These are phyloP conservation scores for Leptopilina myrica DNA, from an alignment of 2,888 invertebrate species.

Conservation along the genomic window DNA sequence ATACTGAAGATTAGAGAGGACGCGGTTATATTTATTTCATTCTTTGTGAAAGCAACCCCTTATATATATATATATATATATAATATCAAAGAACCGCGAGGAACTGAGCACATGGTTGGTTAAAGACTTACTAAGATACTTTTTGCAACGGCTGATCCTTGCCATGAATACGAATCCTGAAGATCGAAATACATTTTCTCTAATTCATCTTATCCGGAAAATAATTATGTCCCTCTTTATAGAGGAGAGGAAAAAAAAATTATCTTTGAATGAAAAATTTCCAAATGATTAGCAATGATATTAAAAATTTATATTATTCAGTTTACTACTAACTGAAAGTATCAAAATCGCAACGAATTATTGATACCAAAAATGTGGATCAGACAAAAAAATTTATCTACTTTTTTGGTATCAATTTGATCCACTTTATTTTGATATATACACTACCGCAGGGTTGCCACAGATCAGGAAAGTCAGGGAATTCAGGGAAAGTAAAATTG, in stretches of 20 bases:
- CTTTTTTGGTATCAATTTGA: no score
- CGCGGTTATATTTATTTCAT: conserved; percentile 69
- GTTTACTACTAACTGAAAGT: no score
- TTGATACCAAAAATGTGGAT: no score
- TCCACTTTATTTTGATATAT: no score
- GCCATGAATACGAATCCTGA: conserved; percentile 59
- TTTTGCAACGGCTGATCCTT: conserved; percentile 63
- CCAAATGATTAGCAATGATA: no score
- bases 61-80: conserved; percentile 47
- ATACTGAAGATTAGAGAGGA: neutral
- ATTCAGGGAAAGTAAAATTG: no score
- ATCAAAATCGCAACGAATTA: no score
- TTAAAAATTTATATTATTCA: no score
- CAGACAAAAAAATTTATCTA: no score
- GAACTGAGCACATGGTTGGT: conserved; percentile 54
- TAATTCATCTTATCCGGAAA: conserved; percentile 57
- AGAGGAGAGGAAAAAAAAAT: neutral
- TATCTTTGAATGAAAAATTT: no score
- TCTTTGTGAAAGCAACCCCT: conserved; percentile 63
- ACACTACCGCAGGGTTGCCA: no score
- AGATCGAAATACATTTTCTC: conserved; percentile 66
- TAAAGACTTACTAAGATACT: conserved; percentile 61
- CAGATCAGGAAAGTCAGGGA: no score
- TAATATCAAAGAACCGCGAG: conserved; percentile 64
- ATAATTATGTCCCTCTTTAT: conserved; percentile 53